These are phyloP conservation scores for Takifugu rubripes DNA, from an alignment of 2,797 vertebrate genomes.

Conservation along the genomic window DNA sequence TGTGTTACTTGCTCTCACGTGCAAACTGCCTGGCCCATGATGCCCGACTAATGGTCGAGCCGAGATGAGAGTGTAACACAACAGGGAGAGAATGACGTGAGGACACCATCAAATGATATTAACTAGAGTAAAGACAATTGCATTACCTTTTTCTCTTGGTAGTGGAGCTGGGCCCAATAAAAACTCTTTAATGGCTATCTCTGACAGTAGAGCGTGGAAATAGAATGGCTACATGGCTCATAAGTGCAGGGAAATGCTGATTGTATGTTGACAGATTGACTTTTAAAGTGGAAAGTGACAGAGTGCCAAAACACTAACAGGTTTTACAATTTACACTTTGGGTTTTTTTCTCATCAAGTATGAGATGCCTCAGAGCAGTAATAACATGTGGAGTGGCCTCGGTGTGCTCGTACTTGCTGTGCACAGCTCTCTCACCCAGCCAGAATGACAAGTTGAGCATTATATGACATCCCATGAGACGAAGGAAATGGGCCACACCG, in stretches of 20 bases:
- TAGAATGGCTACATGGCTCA: conserved; percentile 11
- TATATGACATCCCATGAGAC: conserved; percentile 40
- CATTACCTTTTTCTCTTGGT: conserved; percentile 28
- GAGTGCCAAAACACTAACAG: conserved; percentile 43
- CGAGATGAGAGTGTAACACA: background rate
- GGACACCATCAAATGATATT: conserved; percentile 20
- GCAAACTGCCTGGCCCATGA: conserved; percentile 20
- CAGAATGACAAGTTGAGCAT: conserved; percentile 35
- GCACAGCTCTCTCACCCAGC: conserved; percentile 1
- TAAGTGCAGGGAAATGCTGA: conserved; percentile 35
- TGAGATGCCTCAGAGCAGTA: conserved; percentile 41
- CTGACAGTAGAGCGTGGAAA: conserved; percentile 18
- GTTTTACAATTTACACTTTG: conserved; percentile 53
- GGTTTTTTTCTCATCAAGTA: conserved; percentile 39
- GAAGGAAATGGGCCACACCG: conserved; percentile 35
- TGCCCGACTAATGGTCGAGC: conserved; percentile 7
- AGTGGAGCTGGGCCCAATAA: conserved; percentile 32
- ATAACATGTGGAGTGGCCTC: conserved; percentile 50
- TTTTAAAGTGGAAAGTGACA: conserved; percentile 45
- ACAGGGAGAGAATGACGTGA: conserved; percentile 6
- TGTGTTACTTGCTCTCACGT: conserved; percentile 35
- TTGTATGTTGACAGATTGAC: conserved; percentile 44
- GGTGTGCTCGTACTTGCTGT: conserved; percentile 36
- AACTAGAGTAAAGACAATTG: conserved; percentile 34
- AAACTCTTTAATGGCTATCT: conserved; percentile 41